phyloP scores from a whole-genome alignment of 1,140 invertebrate species.

The silkworm (Bombyx mori) region ASM3026992v2 NC_085112.1:1332001-1332500 shows the following conservation, averaged over 20 bases:
- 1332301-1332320: too few species aligned
- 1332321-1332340: too few species aligned
- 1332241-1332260: neutral
- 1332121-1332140: conserved; percentile 1
- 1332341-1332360: too few species aligned
- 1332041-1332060: conserved; percentile 32
- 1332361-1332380: too few species aligned
- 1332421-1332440: too few species aligned
- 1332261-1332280: neutral
- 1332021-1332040: conserved; percentile 44
- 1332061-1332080: conserved; percentile 26
- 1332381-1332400: too few species aligned
- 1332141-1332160: conserved; percentile 19
- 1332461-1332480: too few species aligned
- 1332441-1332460: too few species aligned
- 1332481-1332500: too few species aligned
- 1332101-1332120: conserved; percentile 22
- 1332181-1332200: too few species aligned
- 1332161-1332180: conserved; percentile 13
- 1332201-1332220: neutral
- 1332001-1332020: conserved; percentile 28
- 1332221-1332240: too few species aligned
- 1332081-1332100: conserved; percentile 36
- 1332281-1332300: neutral
- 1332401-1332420: too few species aligned